Percentiles rank a stretch among this genome's conserved stretches.
Evolutionary conservation across 2,113 vertebrate species (phyloP).

Genomic region (Peucedramus taeniatus): DNA sequence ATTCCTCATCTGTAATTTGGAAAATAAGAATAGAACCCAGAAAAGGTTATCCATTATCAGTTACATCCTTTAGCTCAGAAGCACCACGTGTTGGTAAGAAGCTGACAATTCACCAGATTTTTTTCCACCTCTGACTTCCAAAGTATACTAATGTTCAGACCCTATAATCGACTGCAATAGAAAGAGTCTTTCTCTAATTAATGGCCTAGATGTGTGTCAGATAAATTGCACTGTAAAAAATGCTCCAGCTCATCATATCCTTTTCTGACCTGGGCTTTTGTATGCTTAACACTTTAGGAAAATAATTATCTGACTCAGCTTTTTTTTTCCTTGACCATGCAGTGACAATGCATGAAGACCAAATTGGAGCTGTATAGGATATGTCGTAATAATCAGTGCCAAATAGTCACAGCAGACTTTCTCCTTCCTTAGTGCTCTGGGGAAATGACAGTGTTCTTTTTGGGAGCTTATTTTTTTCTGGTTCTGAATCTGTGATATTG

Average conservation of each 20-base stretch:
- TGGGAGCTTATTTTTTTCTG: neutral
- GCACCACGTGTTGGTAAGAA: neutral
- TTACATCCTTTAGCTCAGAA: neutral
- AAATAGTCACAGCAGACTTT: neutral
- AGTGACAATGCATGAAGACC: neutral
- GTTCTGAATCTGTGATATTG: neutral
- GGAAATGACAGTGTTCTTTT: neutral
- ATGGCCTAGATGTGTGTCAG: neutral
- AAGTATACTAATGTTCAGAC: neutral
- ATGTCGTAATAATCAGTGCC: neutral
- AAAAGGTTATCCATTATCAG: slow-evolving; percentile 38
- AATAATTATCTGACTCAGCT: neutral
- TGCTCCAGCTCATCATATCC: neutral
- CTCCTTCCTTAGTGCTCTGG: neutral
- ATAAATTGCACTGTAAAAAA: neutral
- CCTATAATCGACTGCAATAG: neutral
- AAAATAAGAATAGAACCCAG: slow-evolving; percentile 26
- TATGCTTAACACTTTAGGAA: neutral
- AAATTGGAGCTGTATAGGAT: neutral
- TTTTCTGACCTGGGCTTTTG: neutral
- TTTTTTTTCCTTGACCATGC: neutral
- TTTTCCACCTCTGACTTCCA: neutral
- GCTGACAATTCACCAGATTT: neutral
- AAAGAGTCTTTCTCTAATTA: neutral
- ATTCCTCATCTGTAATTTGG: slow-evolving; percentile 30